Base-by-base conservation (phyloP, 1,140 invertebrate genomes). In the Oscheius sp. region DNA sequence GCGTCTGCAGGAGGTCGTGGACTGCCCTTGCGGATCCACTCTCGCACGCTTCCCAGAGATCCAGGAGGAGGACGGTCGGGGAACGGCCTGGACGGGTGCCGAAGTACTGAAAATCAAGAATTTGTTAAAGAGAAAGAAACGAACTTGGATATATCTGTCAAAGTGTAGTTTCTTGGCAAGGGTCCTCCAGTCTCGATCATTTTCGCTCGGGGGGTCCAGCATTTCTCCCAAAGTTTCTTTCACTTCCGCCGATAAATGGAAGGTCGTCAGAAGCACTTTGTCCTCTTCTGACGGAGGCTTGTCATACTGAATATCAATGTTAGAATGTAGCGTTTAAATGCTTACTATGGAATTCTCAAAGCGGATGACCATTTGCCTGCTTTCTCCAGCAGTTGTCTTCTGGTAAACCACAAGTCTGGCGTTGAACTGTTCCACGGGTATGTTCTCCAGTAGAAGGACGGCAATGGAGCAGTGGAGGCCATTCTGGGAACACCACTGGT, bases 401-500 rank as follows among this genome's bases (percentile, higher is more conserved):
- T 82, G 80, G 70, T 82, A 82, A 45, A 82, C 62, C 32, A 77
- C 64, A 2, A 77, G 38, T 35, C 73, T 67, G 13, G 63, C 38
- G 18, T 31, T 32, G 42, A 76, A 76, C 23, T 49, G 52, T 32
- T 70, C 58, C 20, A 55, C 32, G 36, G 59, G 29, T 13, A 61
- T 42, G 28, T 26, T 64, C 3, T 68, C 76, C 10, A 63, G 36
- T 3, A 74, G 46, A 23, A 73, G 65, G 20, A 82, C 32, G 26
- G 64, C 66, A 7, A 82, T 32, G 0, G 67, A 61, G 49, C 79
- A 84, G 62, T 82, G 80, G 7, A 82, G 67, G 10, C 80, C 80
- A 64, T 82, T 82, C 59, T 82, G 80, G 45, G 77, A 66, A 68
- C 79, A 82, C 82, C 82, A 83, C 31, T 65, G 55, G 59, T 83